A percentile compares a stretch with the other conserved stretches of the same genome.
These are phyloP conservation scores for Bergia sp. DNA, from an alignment of 92 coral and sea anemone genomes.

Conservation along the genomic window DNA sequence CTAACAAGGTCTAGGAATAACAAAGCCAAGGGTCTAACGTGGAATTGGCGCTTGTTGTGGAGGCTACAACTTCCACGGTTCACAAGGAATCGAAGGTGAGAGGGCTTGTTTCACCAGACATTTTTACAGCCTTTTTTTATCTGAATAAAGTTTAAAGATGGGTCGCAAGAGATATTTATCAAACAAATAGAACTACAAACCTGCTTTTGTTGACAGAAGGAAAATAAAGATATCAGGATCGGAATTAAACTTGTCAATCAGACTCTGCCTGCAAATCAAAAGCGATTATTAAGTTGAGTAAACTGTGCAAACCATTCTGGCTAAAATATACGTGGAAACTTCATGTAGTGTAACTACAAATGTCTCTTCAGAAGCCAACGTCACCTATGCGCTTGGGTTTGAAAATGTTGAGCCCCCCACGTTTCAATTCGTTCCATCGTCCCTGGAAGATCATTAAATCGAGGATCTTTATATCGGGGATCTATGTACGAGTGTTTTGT, in stretches of 20 bases:
- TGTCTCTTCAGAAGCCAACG: too few relatives aligned
- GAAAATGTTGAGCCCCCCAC: too few relatives aligned
- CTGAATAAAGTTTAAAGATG: not conserved
- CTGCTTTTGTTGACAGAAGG: constrained; percentile 95
- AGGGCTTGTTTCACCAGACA: not conserved
- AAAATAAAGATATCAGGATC: constrained; percentile 86
- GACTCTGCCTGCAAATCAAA: constrained; percentile 67
- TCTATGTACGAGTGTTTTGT: too few relatives aligned
- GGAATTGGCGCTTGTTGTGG: not conserved
- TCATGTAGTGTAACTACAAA: too few relatives aligned
- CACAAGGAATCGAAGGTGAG: not conserved
- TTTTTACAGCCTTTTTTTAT: not conserved
- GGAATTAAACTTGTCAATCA: constrained; percentile 84
- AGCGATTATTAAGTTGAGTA: not conserved
- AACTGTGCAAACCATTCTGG: not conserved
- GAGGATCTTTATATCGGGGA: too few relatives aligned
- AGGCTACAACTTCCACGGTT: not conserved
- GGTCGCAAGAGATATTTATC: too few relatives aligned
- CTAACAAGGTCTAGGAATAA: too few relatives aligned
- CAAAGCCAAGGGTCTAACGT: too few relatives aligned
- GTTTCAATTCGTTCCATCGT: too few relatives aligned
- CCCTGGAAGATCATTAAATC: too few relatives aligned
- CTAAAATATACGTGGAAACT: not conserved
- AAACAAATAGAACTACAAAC: constrained; percentile 38
- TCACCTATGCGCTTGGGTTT: too few relatives aligned